Evolutionary conservation across 2,113 vertebrate genomes (phyloP).

Genomic region (Heliornis fulica): DNA sequence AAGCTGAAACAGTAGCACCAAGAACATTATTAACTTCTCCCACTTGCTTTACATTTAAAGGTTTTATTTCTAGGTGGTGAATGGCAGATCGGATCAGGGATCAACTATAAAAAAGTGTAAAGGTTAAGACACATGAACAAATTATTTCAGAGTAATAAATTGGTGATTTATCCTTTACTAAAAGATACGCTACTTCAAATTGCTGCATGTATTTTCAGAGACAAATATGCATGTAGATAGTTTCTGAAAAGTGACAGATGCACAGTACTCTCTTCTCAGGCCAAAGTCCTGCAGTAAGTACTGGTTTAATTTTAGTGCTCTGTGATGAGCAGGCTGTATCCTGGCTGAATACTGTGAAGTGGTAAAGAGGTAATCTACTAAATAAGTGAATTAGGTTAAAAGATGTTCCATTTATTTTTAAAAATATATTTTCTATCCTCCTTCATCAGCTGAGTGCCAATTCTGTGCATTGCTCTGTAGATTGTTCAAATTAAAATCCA

Average conservation of each 20-base stretch:
- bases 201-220: neutral
- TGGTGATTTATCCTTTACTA: neutral
- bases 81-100: neutral
- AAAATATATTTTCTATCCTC: neutral
- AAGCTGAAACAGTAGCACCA: neutral
- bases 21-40: neutral
- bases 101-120: neutral
- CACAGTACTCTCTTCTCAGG: neutral
- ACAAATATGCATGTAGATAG: neutral
- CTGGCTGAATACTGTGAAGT: neutral
- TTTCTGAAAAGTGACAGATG: neutral
- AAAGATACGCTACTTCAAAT: neutral
- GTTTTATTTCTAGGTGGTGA: neutral
- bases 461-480: neutral
- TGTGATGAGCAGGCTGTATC: neutral
- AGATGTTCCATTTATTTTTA: neutral
- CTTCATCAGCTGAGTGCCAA: neutral
- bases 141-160: neutral
- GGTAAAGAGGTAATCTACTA: neutral
- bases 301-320: neutral
- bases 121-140: neutral
- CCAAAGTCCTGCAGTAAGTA: neutral
- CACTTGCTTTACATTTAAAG: fast-evolving
- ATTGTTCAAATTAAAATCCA: neutral
- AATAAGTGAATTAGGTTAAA: neutral